Base-by-base conservation (phyloP, 2,797 vertebrate genomes). In the Macrochelys suwanniensis region DNA sequence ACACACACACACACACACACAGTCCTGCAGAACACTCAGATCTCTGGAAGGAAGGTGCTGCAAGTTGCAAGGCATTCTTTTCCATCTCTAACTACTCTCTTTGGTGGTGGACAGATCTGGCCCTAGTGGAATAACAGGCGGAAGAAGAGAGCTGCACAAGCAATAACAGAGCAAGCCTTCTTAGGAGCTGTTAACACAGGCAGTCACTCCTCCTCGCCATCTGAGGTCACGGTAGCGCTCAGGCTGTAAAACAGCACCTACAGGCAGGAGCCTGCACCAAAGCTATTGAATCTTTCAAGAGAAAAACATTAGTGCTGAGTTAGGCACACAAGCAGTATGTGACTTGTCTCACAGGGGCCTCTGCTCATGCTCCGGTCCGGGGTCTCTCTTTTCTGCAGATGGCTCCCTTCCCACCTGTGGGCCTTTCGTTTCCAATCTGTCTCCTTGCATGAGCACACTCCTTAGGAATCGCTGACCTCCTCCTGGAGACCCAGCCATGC, bases 171-270 rank as follows among this genome's bases (percentile, higher is more conserved):
- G 47, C 26, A 47, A 31, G 26, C 4, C 1, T 5, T 11, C 83
- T 80, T 76, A 59, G 53, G 71, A 26, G 92, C 82, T 89, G 84
- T 88, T 92, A 92, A 90, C 91, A 88, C 19, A 85, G 31, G 0
- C 1, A 51, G 37, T 53, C 28, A 77, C 80, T 59, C 47, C 11
- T 33, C 50, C 50, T 71, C 83, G 77, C 50, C 85, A 93, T 28
- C 65, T 68, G 28, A n/a, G 65, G 77, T 74, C 71, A 31, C 11
- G 7, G 51, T n/a, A 51, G 68, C 61, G 65, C 84, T 89, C 81
- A 59, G 37, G 87, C 17, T 80, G 31, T 23, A 83, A 95, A 95
- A 85, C 49, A 87, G 11, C 33, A 74, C 57, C 88, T 85, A 49
- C 71, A 92, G 89, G 84, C 65, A 87, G 65, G 82, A 88, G 19